A percentile compares a stretch with the other conserved stretches of the same genome.
phyloP scores from a whole-genome alignment of 2,797 vertebrate genomes.

The Bryconaethiops microstoma region DNA sequence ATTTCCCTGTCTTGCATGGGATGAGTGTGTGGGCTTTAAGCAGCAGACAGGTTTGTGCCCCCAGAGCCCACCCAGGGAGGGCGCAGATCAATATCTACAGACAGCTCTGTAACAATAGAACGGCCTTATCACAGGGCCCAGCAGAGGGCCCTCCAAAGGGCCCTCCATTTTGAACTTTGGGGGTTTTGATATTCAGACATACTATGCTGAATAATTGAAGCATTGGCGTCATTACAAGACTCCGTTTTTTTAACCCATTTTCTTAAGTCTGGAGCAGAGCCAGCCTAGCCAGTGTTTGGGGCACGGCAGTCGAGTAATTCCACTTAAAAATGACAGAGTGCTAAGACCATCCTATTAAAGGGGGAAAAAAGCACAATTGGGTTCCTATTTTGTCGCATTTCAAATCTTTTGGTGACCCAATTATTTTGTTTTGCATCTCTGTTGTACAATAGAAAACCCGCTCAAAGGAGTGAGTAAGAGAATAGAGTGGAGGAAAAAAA shows the following conservation, averaged over 20 bases:
- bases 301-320: conserved; percentile 40
- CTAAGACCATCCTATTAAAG: conserved; percentile 44
- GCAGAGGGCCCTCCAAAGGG: conserved; percentile 48
- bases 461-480: conserved; percentile 30
- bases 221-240: conserved; percentile 45
- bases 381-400: conserved; percentile 30
- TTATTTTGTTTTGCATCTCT: conserved; percentile 61
- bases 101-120: conserved; percentile 41
- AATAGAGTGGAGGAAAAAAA: conserved; percentile 36
- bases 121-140: conserved; percentile 51
- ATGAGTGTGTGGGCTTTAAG: conserved; percentile 43
- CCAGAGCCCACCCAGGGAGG: conserved; percentile 44
- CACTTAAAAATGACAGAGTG: conserved; percentile 30
- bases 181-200: conserved; percentile 55
- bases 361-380: conserved; percentile 38
- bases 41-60: conserved; percentile 43
- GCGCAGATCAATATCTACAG: conserved; percentile 53
- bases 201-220: conserved; percentile 57
- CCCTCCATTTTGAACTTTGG: conserved; percentile 51
- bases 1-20: conserved; percentile 52
- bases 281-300: conserved; percentile 5
- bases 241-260: not conserved
- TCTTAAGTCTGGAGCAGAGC: conserved; percentile 24
- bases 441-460: conserved; percentile 48
- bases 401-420: conserved; percentile 60